phyloP scores from a whole-genome alignment of 2,888 invertebrate genomes.

The Bembecia ichneumoniformis region DNA sequence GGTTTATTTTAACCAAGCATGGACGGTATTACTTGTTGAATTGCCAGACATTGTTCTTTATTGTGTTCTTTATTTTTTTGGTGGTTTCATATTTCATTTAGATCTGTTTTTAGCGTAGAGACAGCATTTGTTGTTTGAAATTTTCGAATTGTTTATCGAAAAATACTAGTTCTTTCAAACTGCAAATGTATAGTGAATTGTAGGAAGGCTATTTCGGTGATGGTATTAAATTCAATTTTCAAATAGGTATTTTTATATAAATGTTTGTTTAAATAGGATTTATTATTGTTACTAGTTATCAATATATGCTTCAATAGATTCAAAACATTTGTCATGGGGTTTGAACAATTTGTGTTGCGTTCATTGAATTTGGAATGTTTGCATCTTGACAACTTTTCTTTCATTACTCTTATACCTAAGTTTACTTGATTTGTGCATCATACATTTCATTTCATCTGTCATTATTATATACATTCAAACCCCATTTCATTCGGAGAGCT shows the following conservation, averaged over 20 bases:
- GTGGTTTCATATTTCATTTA: slow-evolving; percentile 10
- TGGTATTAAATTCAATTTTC: slow-evolving; percentile 10
- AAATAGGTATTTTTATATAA: slow-evolving; percentile 9
- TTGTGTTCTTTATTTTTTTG: slow-evolving; percentile 4
- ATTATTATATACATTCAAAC: slow-evolving; percentile 59
- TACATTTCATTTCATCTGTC: slow-evolving; percentile 35
- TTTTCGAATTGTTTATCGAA: slow-evolving; percentile 1
- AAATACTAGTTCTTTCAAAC: slow-evolving; percentile 13
- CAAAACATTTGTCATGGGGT: slow-evolving; percentile 62
- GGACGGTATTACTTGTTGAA: slow-evolving; percentile 21
- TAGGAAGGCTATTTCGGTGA: slow-evolving; percentile 10
- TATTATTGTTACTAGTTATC: slow-evolving; percentile 25
- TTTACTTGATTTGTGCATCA: slow-evolving; percentile 45
- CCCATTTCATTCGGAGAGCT: slow-evolving; percentile 70
- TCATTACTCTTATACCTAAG: slow-evolving; percentile 35
- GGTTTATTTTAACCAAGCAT: slow-evolving; percentile 33
- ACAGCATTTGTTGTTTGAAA: slow-evolving; percentile 8
- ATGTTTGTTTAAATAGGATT: slow-evolving; percentile 12
- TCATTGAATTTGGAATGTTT: slow-evolving; percentile 62
- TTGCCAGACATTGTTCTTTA: slow-evolving; percentile 15
- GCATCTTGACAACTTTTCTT: slow-evolving; percentile 73
- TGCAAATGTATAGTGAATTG: slow-evolving; percentile 13
- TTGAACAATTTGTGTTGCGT: slow-evolving; percentile 64
- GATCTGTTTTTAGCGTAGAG: background rate
- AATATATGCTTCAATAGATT: slow-evolving; percentile 43